Conservation (phyloP, 2,797 vertebrate species). For the Catamblyrhynchus diadema region DNA sequence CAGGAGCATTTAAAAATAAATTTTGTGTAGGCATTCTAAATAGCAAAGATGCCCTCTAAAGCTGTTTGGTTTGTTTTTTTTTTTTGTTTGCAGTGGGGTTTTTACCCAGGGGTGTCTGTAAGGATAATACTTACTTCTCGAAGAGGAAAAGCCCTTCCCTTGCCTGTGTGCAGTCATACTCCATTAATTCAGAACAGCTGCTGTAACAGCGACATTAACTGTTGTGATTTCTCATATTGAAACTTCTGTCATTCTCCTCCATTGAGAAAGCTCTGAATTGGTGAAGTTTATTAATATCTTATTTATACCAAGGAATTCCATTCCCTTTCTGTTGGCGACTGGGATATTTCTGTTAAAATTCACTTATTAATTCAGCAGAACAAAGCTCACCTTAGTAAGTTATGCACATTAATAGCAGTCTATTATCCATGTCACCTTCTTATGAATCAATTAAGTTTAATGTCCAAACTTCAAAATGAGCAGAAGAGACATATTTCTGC, state of each 20-base stretch:
- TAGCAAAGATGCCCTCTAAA: neutral
- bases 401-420: constrained; percentile 11
- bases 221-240: neutral
- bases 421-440: neutral
- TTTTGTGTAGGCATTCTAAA: neutral
- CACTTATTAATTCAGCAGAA: constrained; percentile 14
- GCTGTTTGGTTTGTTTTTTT: neutral
- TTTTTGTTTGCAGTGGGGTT: fast-evolving
- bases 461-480: constrained; percentile 29
- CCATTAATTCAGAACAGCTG: neutral
- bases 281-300: neutral
- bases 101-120: neutral
- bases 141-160: neutral
- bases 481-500: constrained; percentile 14
- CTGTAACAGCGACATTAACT: neutral
- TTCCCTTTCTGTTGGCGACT: neutral
- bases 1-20: neutral
- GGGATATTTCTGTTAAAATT: neutral
- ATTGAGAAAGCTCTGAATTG: neutral
- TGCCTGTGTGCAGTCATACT: neutral
- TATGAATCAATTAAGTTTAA: constrained; percentile 31
- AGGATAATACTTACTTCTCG: neutral
- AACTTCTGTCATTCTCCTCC: neutral
- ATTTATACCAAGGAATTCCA: neutral
- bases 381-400: constrained; percentile 10